These are phyloP conservation scores for Chalcis sispes DNA, from an alignment of 2,888 invertebrate species.

Conservation along the genomic window DNA sequence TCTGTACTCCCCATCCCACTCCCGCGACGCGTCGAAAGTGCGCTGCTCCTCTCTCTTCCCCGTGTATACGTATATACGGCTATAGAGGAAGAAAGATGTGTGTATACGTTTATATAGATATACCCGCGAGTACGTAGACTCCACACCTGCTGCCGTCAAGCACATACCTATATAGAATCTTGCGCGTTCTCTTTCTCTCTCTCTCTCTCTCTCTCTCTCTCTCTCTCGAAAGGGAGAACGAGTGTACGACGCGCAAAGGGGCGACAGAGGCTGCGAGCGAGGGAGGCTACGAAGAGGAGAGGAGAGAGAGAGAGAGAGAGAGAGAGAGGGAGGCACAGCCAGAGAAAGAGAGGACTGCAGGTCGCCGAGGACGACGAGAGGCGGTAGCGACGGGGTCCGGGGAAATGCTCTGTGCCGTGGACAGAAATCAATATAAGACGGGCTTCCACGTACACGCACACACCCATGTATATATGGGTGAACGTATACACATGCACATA, in stretches of 20 bases:
- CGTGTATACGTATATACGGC: constrained; percentile 32
- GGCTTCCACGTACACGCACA: constrained; percentile 61
- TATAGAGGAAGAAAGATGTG: too few species aligned
- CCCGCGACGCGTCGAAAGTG: constrained; percentile 70
- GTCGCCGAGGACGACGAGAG: constrained; percentile 35
- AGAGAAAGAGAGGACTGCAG: constrained; percentile 62
- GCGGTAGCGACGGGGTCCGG: constrained; percentile 62
- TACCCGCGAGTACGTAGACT: constrained; percentile 22
- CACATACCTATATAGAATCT: constrained; percentile 18
- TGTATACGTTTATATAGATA: not conserved
- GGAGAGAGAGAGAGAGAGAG: constrained; percentile 58
- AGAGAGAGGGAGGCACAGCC: too few species aligned
- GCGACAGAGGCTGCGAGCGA: too few species aligned
- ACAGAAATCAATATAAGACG: constrained; percentile 77
- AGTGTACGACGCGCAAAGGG: too few species aligned
- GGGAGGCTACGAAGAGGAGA: constrained; percentile 57
- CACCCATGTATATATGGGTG: constrained; percentile 17
- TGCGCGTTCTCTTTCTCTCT: too few species aligned
- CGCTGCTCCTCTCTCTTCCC: constrained; percentile 63
- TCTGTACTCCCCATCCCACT: constrained; percentile 47
- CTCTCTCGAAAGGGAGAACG: too few species aligned
- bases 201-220: too few species aligned
- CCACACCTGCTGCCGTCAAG: constrained; percentile 46
- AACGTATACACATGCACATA: constrained; percentile 1
- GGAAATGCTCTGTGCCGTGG: too few species aligned